A percentile compares a stretch with the other conserved stretches of the same genome.
Conservation (phyloP, 2,113 vertebrate species). For the Zapornia atra region DNA sequence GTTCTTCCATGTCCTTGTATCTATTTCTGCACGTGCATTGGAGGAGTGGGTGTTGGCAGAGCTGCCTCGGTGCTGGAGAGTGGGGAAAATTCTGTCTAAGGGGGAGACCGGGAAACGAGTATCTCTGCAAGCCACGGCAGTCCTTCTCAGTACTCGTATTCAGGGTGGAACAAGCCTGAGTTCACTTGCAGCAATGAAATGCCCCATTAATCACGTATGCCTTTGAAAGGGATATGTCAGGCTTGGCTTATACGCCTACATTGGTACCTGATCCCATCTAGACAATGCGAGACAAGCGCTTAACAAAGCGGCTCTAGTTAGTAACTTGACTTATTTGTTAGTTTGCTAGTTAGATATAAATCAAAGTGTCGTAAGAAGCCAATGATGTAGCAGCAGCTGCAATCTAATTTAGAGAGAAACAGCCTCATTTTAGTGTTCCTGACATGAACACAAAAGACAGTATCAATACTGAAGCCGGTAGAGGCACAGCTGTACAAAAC, state of each 20-base stretch:
- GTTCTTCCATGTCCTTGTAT: too few species aligned
- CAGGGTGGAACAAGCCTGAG: constrained; percentile 61
- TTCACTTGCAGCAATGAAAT: constrained; percentile 72
- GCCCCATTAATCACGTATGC: constrained; percentile 73
- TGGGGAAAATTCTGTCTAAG: not conserved
- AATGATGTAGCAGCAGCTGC: constrained; percentile 57
- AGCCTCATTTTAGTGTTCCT: constrained; percentile 36
- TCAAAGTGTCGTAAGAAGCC: constrained; percentile 60
- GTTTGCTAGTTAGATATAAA: constrained; percentile 71
- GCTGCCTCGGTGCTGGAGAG: not conserved
- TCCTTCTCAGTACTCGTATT: constrained; percentile 48
- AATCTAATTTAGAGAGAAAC: constrained; percentile 55
- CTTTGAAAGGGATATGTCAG: constrained; percentile 73
- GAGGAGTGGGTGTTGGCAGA: not conserved
- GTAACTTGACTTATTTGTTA: constrained; percentile 67
- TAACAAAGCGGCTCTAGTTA: constrained; percentile 57
- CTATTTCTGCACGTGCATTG: not conserved
- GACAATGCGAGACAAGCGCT: constrained; percentile 54
- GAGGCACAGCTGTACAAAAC: constrained; percentile 32
- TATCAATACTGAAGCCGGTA: not conserved
- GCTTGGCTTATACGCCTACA: constrained; percentile 67
- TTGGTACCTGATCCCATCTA: constrained; percentile 64
- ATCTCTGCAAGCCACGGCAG: not conserved
- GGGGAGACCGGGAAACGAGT: not conserved
- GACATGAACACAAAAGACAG: constrained; percentile 46